Base-by-base conservation (phyloP, 2,113 vertebrate genomes). In the Burhinus oedicnemus region DNA sequence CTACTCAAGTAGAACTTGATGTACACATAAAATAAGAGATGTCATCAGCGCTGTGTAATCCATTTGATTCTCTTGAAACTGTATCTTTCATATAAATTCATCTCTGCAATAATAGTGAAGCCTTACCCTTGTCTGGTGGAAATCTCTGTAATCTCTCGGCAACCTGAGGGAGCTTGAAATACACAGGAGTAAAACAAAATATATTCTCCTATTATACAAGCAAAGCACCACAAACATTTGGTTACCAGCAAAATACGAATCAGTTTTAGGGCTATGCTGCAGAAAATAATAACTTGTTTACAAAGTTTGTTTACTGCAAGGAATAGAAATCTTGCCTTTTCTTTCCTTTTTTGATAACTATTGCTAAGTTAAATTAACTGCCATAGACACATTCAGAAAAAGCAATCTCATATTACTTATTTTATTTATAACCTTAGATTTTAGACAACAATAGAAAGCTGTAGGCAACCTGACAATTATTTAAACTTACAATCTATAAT, bases 21-120 rank as follows among this genome's bases (percentile, higher is more conserved):
- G 75, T 90, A 87, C 90, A 90, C 82, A 85, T 60, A 82, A 91
- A 88, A 92, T 94, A 93, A 78, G 93, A 96, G 95, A 91, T 96
- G 84, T 74, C 93, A 97, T 95, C 94, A 74, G 66, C 74, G 45
- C 89, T 80, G 74, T 58, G 87, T 93, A 96, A 97, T 95, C 96
- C 89, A 66, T 94, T 81, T 51, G 85, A 89, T 82, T 78, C 92
- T 87, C 64, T 25, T 61, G 55, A 79, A 89, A 68, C 58, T 38
- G 47, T 62, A 12, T 51, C 66, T 92, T 95, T 89, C 87, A 90
- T 71, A 93, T 38, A 49, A 91, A 93, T 85, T 92, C 89, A 77
- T 85, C 96, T 90, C 84, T 52, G 89, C 75, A 66, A 47, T 91
- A 88, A 90, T 2, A 94, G 58, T 25, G 3, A 74, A 88, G 89